phyloP scores from a whole-genome alignment of 2,888 invertebrate species.

The Diaphora mendica region DNA sequence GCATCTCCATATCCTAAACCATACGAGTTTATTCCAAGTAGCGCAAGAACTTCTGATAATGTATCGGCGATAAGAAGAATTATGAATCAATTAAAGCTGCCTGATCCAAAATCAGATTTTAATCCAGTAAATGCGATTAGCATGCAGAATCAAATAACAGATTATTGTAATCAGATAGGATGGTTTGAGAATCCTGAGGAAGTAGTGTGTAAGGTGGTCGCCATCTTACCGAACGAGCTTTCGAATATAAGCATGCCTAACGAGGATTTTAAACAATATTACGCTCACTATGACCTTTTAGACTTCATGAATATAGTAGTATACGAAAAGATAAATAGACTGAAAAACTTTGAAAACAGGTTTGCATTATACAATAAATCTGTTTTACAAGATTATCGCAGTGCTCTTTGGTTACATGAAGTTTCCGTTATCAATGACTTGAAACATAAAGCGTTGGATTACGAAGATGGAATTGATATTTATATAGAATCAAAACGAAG shows the following conservation, averaged over 20 bases:
- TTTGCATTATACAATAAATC: conserved; percentile 87
- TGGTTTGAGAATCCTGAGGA: conserved; percentile 80
- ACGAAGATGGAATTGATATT: conserved; percentile 73
- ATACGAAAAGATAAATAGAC: conserved; percentile 82
- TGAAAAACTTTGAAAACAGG: conserved; percentile 76
- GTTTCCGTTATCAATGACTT: conserved; percentile 63
- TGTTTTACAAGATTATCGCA: conserved; percentile 82
- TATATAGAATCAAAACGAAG: conserved; percentile 75
- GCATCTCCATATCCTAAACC: conserved; percentile 86
- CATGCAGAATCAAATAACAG: conserved; percentile 79
- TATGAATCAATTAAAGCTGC: conserved; percentile 86
- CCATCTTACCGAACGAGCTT: conserved; percentile 73
- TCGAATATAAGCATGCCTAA: conserved; percentile 69
- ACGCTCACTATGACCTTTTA: conserved; percentile 81
- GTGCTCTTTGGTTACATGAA: conserved; percentile 87
- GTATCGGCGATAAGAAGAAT: conserved; percentile 80
- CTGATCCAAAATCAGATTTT: conserved; percentile 76
- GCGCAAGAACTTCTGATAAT: conserved; percentile 85
- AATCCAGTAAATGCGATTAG: conserved; percentile 73
- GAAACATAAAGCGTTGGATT: conserved; percentile 73
- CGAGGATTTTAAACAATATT: conserved; percentile 71
- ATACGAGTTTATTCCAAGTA: conserved; percentile 89
- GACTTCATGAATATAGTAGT: conserved; percentile 85
- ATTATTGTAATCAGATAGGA: conserved; percentile 83
- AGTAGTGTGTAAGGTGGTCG: conserved; percentile 82